These are phyloP conservation scores for Cephus nigrinus DNA, from an alignment of 2,888 invertebrate genomes.

Conservation along the genomic window DNA sequence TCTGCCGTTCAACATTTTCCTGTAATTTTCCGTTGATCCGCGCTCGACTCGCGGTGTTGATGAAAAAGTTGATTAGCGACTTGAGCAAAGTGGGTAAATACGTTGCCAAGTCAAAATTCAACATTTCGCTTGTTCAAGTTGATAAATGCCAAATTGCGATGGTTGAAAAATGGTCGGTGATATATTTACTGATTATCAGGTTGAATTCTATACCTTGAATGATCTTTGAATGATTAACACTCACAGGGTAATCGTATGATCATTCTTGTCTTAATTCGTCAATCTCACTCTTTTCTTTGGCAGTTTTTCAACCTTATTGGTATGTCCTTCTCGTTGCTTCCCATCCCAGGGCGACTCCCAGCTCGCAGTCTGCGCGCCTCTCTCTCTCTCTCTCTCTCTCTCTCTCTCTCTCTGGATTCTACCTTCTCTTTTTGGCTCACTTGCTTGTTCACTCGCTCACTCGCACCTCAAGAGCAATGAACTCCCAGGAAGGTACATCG, in stretches of 20 bases:
- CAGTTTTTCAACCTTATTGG: conserved; percentile 1
- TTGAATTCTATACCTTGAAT: not conserved
- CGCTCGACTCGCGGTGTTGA: not conserved
- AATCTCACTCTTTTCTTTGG: conserved; percentile 15
- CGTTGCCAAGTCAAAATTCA: not conserved
- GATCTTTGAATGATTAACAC: conserved; percentile 52
- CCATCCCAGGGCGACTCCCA: conserved; percentile 28
- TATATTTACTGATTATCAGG: not conserved
- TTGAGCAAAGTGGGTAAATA: no score
- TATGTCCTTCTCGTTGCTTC: conserved; percentile 8
- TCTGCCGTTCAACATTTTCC: not conserved
- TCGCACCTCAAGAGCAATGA: conserved; percentile 61
- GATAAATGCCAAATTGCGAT: not conserved
- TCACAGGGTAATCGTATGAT: conserved; percentile 24
- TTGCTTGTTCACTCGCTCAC: conserved; percentile 33
- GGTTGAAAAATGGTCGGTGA: not conserved
- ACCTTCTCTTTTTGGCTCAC: not conserved
- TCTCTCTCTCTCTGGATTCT: conserved; percentile 7
- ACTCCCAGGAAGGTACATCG: conserved; percentile 61
- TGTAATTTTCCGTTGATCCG: not conserved
- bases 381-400: conserved; percentile 30
- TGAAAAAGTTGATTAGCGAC: not conserved
- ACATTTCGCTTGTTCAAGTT: not conserved
- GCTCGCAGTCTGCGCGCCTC: conserved; percentile 28
- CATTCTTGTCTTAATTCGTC: conserved; percentile 9